These are phyloP conservation scores for Acanthosepion lycidas DNA, from an alignment of 2,888 invertebrate species.

Conservation along the genomic window DNA sequence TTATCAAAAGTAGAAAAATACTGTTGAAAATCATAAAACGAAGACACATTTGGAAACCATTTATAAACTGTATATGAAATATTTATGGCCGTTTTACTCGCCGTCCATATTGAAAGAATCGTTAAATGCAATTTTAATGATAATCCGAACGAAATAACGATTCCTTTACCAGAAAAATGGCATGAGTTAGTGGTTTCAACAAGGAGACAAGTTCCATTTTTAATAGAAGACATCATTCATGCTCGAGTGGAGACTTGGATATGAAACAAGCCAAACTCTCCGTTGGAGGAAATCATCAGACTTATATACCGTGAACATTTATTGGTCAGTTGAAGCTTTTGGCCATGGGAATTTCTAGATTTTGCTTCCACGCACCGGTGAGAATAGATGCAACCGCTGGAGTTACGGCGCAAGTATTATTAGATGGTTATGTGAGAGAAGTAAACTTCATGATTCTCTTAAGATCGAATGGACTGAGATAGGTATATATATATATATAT, in stretches of 20 bases:
- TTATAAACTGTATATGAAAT: background rate
- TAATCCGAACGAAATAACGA: background rate
- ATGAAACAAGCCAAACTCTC: background rate
- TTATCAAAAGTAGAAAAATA: too few relatives aligned
- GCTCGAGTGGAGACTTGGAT: background rate
- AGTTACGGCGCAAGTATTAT: background rate
- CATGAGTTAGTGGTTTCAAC: background rate
- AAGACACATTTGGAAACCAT: background rate
- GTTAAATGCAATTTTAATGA: background rate
- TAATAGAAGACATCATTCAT: background rate
- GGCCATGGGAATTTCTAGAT: background rate
- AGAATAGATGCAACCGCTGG: background rate
- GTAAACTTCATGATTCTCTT: background rate
- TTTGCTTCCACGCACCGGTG: background rate
- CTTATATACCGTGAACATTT: background rate
- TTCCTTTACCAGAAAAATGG: background rate
- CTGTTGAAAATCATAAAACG: too few relatives aligned
- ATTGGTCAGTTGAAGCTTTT: background rate
- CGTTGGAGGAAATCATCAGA: background rate
- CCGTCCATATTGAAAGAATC: background rate
- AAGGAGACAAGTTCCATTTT: background rate
- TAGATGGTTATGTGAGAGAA: background rate
- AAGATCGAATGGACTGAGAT: too few relatives aligned
- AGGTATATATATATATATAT: background rate
- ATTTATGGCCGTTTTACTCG: background rate